A percentile compares a stretch with the other conserved stretches of the same genome.
phyloP scores from a whole-genome alignment of 2,888 invertebrate genomes.

The Dinocampus coccinellae region DNA sequence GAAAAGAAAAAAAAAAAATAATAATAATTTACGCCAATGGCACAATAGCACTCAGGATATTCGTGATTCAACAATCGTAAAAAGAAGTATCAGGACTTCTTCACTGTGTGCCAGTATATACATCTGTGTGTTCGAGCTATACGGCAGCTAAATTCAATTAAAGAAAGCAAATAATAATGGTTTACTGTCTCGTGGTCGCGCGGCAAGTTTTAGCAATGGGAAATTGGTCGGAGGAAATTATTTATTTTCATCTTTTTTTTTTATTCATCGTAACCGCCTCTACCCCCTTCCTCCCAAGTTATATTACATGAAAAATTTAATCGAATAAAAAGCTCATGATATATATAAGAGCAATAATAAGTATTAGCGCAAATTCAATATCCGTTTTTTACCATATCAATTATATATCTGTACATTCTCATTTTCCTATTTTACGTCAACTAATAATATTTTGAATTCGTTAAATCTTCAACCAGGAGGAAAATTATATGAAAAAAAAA shows the following conservation, averaged over 20 bases:
- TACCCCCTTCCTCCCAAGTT: constrained; percentile 38
- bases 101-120: not conserved
- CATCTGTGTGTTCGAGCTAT: too few species aligned
- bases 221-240: constrained; percentile 40
- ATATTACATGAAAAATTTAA: constrained; percentile 54
- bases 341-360: not conserved
- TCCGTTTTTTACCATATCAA: not conserved
- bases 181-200: constrained; percentile 44
- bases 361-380: not conserved
- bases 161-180: constrained; percentile 53
- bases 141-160: constrained; percentile 51
- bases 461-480: too few species aligned
- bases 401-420: not conserved
- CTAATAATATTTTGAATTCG: too few species aligned
- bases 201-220: constrained; percentile 22
- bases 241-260: constrained; percentile 41
- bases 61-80: constrained; percentile 40
- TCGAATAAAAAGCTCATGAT: constrained; percentile 43
- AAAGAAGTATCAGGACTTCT: constrained; percentile 36
- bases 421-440: not conserved
- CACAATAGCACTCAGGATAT: constrained; percentile 27
- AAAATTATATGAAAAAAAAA: too few species aligned
- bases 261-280: too few species aligned
- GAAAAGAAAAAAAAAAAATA: constrained; percentile 12
- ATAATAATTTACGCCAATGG: constrained; percentile 33